Conservation (phyloP, 2,113 vertebrate genomes). For the Mus musculus region DNA sequence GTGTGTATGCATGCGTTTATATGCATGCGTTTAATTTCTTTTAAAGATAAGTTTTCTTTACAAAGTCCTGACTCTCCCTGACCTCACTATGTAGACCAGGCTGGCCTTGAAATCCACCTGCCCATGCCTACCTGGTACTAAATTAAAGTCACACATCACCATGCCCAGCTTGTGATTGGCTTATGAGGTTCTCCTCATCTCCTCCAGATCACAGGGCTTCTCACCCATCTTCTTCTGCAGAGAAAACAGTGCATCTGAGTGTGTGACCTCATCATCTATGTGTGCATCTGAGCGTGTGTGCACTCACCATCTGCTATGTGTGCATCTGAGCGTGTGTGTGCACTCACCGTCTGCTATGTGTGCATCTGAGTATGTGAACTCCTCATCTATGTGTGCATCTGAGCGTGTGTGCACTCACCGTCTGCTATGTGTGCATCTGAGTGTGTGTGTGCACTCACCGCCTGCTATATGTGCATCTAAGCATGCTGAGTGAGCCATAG, state of each 20-base stretch:
- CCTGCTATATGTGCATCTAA: no score
- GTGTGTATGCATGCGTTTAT: no score
- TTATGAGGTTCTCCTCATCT: not conserved
- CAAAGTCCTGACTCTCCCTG: not conserved
- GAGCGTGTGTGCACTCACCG: no score
- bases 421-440: not conserved
- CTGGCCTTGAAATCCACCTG: no score
- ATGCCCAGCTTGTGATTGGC: no score
- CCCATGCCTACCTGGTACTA: not conserved
- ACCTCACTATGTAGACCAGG: not conserved
- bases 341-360: not conserved
- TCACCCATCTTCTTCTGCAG: not conserved
- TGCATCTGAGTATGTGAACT: no score
- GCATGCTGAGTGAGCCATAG: no score
- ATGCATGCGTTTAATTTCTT: not conserved
- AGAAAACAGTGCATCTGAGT: not conserved
- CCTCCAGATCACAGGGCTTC: not conserved
- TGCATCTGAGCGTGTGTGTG: no score
- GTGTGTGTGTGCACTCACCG: no score
- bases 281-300: no score
- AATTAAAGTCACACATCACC: not conserved
- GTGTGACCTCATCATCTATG: no score
- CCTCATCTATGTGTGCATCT: not conserved
- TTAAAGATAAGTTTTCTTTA: not conserved
- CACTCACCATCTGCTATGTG: no score